These are phyloP conservation scores for Ailuropoda melanoleuca DNA, from an alignment of 2,113 vertebrate genomes.

Conservation along the genomic window DNA sequence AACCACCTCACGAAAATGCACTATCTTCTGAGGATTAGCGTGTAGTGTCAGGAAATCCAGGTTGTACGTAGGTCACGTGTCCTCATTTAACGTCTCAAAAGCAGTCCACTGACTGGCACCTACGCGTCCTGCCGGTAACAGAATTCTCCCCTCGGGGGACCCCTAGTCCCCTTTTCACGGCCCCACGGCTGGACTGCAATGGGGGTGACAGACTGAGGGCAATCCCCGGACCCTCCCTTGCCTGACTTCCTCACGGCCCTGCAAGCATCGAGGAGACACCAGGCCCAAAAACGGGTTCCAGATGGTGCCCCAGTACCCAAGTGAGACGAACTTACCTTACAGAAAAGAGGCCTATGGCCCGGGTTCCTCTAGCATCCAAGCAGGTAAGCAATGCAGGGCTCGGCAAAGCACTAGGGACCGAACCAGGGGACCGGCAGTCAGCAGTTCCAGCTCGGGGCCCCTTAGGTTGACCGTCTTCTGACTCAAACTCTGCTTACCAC, in stretches of 20 bases:
- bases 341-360: not conserved
- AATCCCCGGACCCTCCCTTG: not conserved
- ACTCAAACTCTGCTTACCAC: not conserved
- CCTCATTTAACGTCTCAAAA: not conserved
- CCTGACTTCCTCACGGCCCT: not conserved
- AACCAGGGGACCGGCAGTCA: not conserved
- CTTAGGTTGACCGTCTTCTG: not conserved
- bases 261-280: not conserved
- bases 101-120: not conserved
- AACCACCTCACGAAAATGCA: no score
- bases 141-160: not conserved
- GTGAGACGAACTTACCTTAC: not conserved
- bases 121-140: rapidly evolving
- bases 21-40: no score
- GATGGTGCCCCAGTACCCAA: not conserved
- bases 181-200: not conserved
- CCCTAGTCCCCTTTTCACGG: not conserved
- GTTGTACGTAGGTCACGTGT: not conserved
- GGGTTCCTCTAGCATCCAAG: not conserved
- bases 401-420: not conserved
- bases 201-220: rapidly evolving
- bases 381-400: not conserved
- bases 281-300: not conserved
- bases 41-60: not conserved
- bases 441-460: not conserved